A percentile compares a stretch with the other conserved stretches of the same genome.
These are phyloP conservation scores for Siderastrea radians DNA, from an alignment of 92 coral and sea anemone genomes.

Conservation along the genomic window DNA sequence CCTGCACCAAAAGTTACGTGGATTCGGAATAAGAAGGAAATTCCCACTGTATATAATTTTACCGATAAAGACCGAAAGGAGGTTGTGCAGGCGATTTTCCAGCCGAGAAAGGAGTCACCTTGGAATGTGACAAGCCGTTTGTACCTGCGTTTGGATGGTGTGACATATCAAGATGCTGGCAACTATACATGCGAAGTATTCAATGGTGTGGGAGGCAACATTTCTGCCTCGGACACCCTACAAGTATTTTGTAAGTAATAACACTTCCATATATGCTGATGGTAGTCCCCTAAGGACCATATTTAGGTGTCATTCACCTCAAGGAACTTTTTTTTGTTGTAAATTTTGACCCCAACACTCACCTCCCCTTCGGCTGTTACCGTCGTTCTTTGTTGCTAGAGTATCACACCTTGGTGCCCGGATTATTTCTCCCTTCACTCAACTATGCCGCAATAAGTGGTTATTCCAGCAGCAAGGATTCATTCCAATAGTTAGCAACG, in stretches of 20 bases:
- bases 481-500: too few relatives aligned
- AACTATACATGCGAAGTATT: conserved; percentile 78
- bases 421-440: too few relatives aligned
- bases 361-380: too few relatives aligned
- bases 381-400: too few relatives aligned
- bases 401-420: too few relatives aligned
- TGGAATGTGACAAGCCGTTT: conserved; percentile 62
- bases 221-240: conserved; percentile 4
- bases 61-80: conserved; percentile 5
- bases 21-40: conserved; percentile 13
- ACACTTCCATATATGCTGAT: neutral
- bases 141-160: conserved; percentile 68
- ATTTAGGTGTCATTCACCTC: too few relatives aligned
- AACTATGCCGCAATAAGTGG: too few relatives aligned
- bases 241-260: conserved; percentile 72
- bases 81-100: conserved; percentile 54
- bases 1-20: conserved; percentile 69
- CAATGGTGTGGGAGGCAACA: conserved; percentile 37
- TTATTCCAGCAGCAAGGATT: too few relatives aligned
- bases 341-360: too few relatives aligned
- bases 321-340: too few relatives aligned
- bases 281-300: neutral
- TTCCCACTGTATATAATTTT: neutral
- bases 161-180: conserved; percentile 71
- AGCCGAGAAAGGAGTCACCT: conserved; percentile 24